Conservation (phyloP, 1,140 invertebrate genomes). For the Cephus cinctus region DNA sequence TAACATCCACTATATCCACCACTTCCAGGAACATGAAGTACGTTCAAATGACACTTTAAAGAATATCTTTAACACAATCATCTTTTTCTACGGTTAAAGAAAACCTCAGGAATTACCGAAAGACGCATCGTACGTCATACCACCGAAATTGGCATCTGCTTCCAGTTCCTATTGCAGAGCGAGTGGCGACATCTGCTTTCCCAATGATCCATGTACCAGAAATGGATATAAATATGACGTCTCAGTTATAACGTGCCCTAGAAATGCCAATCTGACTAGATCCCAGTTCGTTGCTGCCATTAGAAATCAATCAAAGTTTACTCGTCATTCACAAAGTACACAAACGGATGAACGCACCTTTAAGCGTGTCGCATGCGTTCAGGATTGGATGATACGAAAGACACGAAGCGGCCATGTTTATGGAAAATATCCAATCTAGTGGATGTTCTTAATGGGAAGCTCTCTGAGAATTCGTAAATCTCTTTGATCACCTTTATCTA, state of each 20-base stretch:
- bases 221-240: no score
- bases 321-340: conserved; percentile 22
- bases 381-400: conserved; percentile 36
- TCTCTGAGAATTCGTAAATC: no score
- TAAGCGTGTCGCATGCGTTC: conserved; percentile 5
- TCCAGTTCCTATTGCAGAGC: no score
- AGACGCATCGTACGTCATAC: conserved; percentile 7
- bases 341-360: conserved; percentile 6
- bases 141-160: no score
- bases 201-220: no score
- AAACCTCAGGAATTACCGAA: conserved; percentile 11
- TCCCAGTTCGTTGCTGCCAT: no score
- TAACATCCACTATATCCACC: conserved; percentile 4
- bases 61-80: background rate
- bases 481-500: no score
- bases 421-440: conserved; percentile 40
- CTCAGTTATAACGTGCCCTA: no score
- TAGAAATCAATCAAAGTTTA: no score
- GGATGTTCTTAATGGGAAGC: no score
- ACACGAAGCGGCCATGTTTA: conserved; percentile 44
- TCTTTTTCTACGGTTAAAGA: background rate
- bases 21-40: conserved; percentile 11
- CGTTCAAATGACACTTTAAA: background rate
- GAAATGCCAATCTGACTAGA: no score
- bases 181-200: no score